These are phyloP conservation scores for Diarsia mendica DNA, from an alignment of 2,888 invertebrate species.

Conservation along the genomic window DNA sequence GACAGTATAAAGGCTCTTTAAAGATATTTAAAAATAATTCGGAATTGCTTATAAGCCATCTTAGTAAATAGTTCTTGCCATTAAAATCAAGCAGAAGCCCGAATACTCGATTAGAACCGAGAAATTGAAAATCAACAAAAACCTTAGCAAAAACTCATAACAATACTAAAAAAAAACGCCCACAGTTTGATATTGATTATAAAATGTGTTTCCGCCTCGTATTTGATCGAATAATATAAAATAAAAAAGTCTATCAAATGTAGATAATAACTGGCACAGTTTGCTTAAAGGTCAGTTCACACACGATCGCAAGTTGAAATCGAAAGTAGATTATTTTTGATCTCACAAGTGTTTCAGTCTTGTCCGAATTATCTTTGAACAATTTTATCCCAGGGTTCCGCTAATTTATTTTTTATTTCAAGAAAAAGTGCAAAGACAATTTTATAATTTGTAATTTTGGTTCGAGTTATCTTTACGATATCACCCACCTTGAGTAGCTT, in stretches of 20 bases:
- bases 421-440: no score
- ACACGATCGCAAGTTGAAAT: conserved; percentile 43
- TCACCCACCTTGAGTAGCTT: no score
- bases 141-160: conserved; percentile 39
- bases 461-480: no score
- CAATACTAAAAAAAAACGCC: conserved; percentile 23
- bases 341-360: not conserved
- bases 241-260: conserved; percentile 28
- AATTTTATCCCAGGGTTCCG: not conserved
- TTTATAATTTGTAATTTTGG: no score
- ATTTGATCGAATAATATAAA: conserved; percentile 20
- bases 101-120: conserved; percentile 27
- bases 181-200: conserved; percentile 26
- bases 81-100: not conserved
- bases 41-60: not conserved
- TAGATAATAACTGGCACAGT: conserved; percentile 38
- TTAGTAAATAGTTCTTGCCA: not conserved
- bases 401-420: not conserved
- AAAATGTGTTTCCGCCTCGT: conserved; percentile 39
- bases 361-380: not conserved
- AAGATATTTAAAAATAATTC: not conserved
- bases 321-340: conserved; percentile 26
- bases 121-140: conserved; percentile 61
- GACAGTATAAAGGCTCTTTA: no score
- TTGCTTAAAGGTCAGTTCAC: conserved; percentile 44